Evolutionary conservation across 1,140 invertebrate genomes (phyloP), one percentile per base, ranked within the genome.

Genomic region (Drosophila parabipectinata): DNA sequence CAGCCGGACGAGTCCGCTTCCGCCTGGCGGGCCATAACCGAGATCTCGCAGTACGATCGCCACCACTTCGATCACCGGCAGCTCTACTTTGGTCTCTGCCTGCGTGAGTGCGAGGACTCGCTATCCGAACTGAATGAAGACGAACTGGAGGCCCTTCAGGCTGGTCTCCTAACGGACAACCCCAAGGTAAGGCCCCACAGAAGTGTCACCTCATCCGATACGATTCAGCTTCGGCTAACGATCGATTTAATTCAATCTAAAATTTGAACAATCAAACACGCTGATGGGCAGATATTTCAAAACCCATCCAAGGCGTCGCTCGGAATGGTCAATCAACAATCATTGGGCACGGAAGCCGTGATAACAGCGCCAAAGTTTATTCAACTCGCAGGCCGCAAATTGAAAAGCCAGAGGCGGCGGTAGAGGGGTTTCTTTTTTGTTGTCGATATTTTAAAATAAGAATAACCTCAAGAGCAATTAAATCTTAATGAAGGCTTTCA

Each of bases 41-140:
- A 92, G 68, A 93, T 93, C 56, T 93, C 93, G 44, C 91, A 81
- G 21, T 73, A 93, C 68, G 89, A 85, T 60, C 77, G 92, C 6
- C 93, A 93, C 77, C 93, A 94, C 66, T 94, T 92, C 32, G 92
- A 93, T 55, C 93, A 94, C 80, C 92, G 92, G 51, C 92, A 93
- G 64, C 83, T 94, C 54, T 93, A 94, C 47, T 91, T 93, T 81
- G 93, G 92, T 3, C 79, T 94, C 0, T 94, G 93, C 75, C 68
- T 94, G 3, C 91, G 77, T 28, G 69, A 79, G 28, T 92, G 91
- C 45, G 67, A 81, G 54, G 52, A 59, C 7, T 50, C 77, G n/a
- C 73, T 92, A 21, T 67, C 60, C 10, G 7, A 24, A 2, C 62
- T 90, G 41, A 55, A 77, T 34, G 21, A 54, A 1, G 54, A 76